phyloP scores from a whole-genome alignment of 2,797 vertebrate species.

The Oreonectes daqikongensis region DNA sequence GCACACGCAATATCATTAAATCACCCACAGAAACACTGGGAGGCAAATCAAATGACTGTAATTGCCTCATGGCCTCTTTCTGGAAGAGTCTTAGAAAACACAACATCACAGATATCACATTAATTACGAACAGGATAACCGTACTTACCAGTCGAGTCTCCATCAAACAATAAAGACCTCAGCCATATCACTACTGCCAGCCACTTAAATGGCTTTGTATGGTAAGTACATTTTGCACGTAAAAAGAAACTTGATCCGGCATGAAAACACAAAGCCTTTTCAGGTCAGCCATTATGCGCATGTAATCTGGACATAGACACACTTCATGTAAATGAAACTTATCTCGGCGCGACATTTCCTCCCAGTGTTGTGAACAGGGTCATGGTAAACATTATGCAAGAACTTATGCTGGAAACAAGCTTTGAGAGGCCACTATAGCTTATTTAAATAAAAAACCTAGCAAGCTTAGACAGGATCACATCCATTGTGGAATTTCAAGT shows the following conservation, averaged over 20 bases:
- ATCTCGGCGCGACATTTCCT: constrained; percentile 5
- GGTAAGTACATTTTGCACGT: background rate
- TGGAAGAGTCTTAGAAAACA: constrained; percentile 24
- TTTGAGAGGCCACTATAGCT: background rate
- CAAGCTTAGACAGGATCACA: background rate
- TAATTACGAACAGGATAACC: constrained; percentile 25
- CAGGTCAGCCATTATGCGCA: constrained; percentile 1
- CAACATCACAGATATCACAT: constrained; percentile 3
- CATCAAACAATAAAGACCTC: constrained; percentile 4
- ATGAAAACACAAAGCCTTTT: constrained; percentile 2
- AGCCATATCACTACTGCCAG: background rate
- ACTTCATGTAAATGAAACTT: background rate
- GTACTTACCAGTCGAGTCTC: background rate
- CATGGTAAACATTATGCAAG: background rate
- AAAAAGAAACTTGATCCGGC: background rate
- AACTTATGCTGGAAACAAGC: background rate
- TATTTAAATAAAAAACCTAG: background rate
- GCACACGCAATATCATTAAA: constrained; percentile 55
- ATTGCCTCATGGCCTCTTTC: constrained; percentile 17
- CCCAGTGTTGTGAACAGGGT: background rate
- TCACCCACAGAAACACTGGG: constrained; percentile 31
- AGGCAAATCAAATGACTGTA: constrained; percentile 42
- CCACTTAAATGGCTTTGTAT: constrained; percentile 1
- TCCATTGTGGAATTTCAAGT: background rate
- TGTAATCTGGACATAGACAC: background rate